Evolutionary conservation across 2,113 vertebrate species (phyloP), one percentile per base, ranked within the genome.

Genomic region (Emydocephalus ijimae): DNA sequence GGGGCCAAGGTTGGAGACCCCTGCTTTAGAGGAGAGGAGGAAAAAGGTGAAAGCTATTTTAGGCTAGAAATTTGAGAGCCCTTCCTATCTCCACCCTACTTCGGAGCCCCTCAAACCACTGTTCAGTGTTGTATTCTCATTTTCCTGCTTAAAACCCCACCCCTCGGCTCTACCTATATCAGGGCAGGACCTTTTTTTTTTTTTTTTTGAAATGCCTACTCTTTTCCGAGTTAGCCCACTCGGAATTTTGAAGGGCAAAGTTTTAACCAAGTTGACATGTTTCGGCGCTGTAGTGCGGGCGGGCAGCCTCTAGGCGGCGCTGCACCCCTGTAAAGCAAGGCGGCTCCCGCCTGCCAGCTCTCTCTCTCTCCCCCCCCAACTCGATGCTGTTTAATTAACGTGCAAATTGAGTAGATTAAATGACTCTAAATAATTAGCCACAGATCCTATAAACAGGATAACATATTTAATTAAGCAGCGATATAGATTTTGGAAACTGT

Each of bases 341-440:
- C 12, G 89, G 95, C n/a, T 69, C 29, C 26, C 94, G 81, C 92
- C 93, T 95, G 94, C 97, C 96, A 96, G 23, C 52, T 26, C 4
- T n/a, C n/a, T 69, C 21, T 2, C 20, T 57, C 56, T 23, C 8
- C 52, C 21, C 45, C 69, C 14, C 8, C 97, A 96, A 96, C 96
- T 96, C 96, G 94, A 92, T 96, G 98, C 98, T 98, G 98, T 98
- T 98, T 99, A 98, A 99, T 99, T 99, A 99, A 98, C 98, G 98
- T 98, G 98, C 98, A 99, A 99, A 99, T 98, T 98, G 98, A 98
- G 98, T 98, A 98, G 98, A 98, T 98, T 98, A 99, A 99, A 99
- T 98, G 98, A 98, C 98, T 98, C 98, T 98, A 98, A 98, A 98
- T 98, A 99, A 99, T 99, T 98, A 99, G 98, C 98, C 98, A 97